phyloP scores from a whole-genome alignment of 1,140 invertebrate species.

The Leptopilina boulardi region DNA sequence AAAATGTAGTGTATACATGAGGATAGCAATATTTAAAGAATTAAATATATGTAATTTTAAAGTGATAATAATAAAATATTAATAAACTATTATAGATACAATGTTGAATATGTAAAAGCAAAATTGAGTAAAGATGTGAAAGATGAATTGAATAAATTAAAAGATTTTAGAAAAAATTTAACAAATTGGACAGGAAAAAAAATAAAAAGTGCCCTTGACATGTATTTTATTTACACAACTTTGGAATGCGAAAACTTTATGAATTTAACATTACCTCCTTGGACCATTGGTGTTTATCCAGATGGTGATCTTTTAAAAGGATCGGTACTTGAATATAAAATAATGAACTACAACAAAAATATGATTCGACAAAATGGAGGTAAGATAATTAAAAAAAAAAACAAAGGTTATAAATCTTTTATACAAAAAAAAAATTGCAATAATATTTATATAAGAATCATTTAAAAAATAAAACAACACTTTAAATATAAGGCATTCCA shows the following conservation, averaged over 20 bases:
- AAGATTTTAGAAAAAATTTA: background rate
- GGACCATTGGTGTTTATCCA: constrained; percentile 11
- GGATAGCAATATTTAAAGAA: no score
- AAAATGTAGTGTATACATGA: no score
- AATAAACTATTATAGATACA: background rate
- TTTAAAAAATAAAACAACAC: no score
- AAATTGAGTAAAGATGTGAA: background rate
- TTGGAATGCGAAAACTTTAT: constrained; percentile 9
- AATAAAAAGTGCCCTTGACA: background rate
- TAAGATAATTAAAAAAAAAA: background rate
- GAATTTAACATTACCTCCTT: background rate
- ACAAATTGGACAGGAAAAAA: background rate
- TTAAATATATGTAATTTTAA: no score
- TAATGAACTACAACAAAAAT: background rate
- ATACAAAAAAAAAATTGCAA: no score
- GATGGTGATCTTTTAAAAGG: constrained; percentile 7
- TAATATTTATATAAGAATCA: no score
- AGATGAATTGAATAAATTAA: background rate
- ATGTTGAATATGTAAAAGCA: background rate
- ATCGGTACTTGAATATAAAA: background rate
- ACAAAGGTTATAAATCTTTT: no score
- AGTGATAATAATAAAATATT: background rate
- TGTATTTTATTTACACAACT: constrained; percentile 1
- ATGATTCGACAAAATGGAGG: background rate
- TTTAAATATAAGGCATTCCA: no score